Base-by-base conservation (phyloP, 2,888 invertebrate species). In the Agapetus fuscipes region DNA sequence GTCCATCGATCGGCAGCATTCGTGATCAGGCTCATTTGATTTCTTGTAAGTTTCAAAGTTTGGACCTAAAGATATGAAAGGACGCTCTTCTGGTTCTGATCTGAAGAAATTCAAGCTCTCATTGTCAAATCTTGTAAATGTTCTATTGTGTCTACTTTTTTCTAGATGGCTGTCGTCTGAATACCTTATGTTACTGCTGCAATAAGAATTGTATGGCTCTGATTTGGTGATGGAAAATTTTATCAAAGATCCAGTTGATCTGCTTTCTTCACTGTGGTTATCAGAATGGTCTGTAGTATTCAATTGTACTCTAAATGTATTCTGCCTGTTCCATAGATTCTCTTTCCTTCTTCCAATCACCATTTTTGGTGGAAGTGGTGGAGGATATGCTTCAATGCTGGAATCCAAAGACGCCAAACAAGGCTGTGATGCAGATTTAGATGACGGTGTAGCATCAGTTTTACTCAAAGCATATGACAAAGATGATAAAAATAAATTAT, bases 281-380 rank as follows among this genome's bases (percentile, higher is more conserved):
- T 36, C 31, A 12, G 26, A 27, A 10, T 24, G 13, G 20, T 36
- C 36, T 9, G 34, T 20, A 12, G 29, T 16, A 11, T 30, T 30
- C 3, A 43, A 14, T 11, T 36, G 24, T 12, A 43, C 35, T 26
- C 35, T 36, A n/a, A 30, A 43, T 3, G 43, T 37, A 17, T 43
- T 43, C 31, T 34, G 36, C 7, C 24, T 30, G 17, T 40, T 43
- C 46, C 39, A 42, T 17, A 29, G 13, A 12, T n/a, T 27, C 6
- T 39, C 25, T 27, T 17, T 53, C 56, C 63, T 65, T 64, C 68
- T 66, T 64, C 64, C 64, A 60, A 56, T 57, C 45, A 49, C 61
- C 63, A 66, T 72, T 70, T 72, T 72, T 64, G 71, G 61, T 34
- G 62, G 61, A 32, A 62, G 45, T 5, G 62, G 57, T 7, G 62